Evolutionary conservation across 2,888 invertebrate species (phyloP), one percentile per base, ranked within the genome.

Genomic region (Drosophila silvestris): DNA sequence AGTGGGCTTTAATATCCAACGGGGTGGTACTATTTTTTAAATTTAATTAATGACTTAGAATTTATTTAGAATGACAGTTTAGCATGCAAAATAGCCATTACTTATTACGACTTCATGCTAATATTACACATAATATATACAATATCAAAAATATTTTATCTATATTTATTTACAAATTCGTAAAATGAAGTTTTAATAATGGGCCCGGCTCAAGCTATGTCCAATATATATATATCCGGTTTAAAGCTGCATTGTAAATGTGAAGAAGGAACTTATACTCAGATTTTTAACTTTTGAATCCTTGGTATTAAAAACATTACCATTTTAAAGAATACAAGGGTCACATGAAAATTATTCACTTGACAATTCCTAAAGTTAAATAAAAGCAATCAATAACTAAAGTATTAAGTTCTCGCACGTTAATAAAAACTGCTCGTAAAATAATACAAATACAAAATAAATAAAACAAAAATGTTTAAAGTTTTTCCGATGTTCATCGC

Each of bases 1-100:
- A 90, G 95, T 94, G 14, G 96, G 96, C 91, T 97, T 96, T 86
- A 95, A 93, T 66, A 96, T 94, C 96, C 96, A 96, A 89, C 96
- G 96, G 9, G 97, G 96, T 28, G 97, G 97, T 77, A 97, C 97
- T 97, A 69, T 5, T 71, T 73, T 62, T 47, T 37, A 47, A 37
- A 78, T 80, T 51, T 33, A 51, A 70, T 51, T 32, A 19, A 53
- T 72, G 51, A 54, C 44, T 52, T 33, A 44, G 14, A 14, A 39
- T 44, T 30, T 37, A 28, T 56, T 67, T 28, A 2, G 30, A 26
- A 59, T 47, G 35, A n/a, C 5, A 10, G 10, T 10, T 19, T 10
- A 16, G 4, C 74, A 78, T 77, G 77, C 77, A 68, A 35, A 28
- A 72, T 51, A 26, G 5, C 30, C 41, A 30, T 26, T 57, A 57